Base-by-base conservation (phyloP, 2,888 invertebrate species). In the Himalopsyche japonica region DNA sequence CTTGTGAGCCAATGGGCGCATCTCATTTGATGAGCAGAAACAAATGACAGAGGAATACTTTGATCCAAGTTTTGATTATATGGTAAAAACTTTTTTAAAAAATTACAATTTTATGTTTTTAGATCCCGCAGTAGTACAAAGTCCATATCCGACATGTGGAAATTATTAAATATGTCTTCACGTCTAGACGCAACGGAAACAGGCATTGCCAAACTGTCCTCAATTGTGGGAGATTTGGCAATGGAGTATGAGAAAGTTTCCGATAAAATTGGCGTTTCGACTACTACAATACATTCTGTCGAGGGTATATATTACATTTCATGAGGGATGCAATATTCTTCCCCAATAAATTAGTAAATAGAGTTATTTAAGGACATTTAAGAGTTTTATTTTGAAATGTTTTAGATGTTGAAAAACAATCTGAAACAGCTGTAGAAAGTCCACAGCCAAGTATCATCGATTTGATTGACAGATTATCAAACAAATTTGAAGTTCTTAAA, bases 121-220 rank as follows among this genome's bases (percentile, higher is more conserved):
- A 92, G 92, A 87, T 92, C 92, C 1, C 91, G 91, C 88, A 89
- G 90, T 1, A 92, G 91, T 84, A 83, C 91, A 15, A 92, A 91
- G 87, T 92, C 93, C 0, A 90, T 94, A 30, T 91, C 93, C 18
- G 95, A 95, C 84, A 93, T 95, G 93, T 95, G 94, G 93, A 94
- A 94, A 86, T 92, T 93, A 24, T 89, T 95, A 82, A 94, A 93
- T 87, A 91, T 95, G 0, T 92, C 93, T 0, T 94, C 95, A 86
- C 91, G 95, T 48, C 89, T 95, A 85, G 95, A 95, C 78, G 94
- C 94, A 0, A 92, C 93, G 6, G 95, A 95, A 88, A 89, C 91
- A 49, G 94, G 93, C 27, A 92, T 95, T 79, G 90, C 91, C 24
- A 95, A 94, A 89, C 89, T 95, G n/a, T 93, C 93, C 80, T 92